A percentile compares a stretch with the other conserved stretches of the same genome.
Conservation (phyloP, 2,797 vertebrate species). For the Pangasius sanitwongsei region DNA sequence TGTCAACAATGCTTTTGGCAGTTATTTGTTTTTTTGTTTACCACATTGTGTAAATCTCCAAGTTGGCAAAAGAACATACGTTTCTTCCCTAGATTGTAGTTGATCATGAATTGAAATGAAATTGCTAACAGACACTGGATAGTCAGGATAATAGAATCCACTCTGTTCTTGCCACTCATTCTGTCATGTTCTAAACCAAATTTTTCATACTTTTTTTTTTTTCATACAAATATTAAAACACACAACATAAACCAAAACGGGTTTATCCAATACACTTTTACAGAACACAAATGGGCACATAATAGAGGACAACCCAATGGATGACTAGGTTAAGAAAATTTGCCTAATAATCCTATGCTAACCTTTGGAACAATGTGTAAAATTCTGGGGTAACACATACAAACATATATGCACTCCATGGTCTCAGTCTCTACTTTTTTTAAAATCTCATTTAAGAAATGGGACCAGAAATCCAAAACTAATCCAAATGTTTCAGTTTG, state of each 20-base stretch:
- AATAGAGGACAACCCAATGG: not conserved
- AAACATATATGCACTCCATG: not conserved
- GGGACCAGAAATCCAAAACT: not conserved
- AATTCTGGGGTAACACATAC: not conserved
- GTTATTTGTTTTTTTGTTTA: conserved; percentile 10
- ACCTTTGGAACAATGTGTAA: not conserved
- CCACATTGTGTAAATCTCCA: conserved; percentile 9
- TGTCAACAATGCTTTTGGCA: conserved; percentile 13
- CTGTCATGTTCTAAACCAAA: not conserved
- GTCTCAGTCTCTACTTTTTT: not conserved
- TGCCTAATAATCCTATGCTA: not conserved
- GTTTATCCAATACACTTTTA: not conserved
- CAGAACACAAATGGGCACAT: not conserved
- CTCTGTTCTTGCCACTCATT: not conserved
- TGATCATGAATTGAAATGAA: conserved; percentile 15
- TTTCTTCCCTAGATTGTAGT: not conserved
- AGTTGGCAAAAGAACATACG: not conserved
- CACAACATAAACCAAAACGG: not conserved
- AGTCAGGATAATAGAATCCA: not conserved
- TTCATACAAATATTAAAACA: not conserved
- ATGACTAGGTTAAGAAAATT: not conserved
- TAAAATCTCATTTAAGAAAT: not conserved
- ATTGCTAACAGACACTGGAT: conserved; percentile 15
- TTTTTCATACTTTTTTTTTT: not conserved
- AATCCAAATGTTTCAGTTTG: not conserved